A percentile compares a stretch with the other conserved stretches of the same genome.
Conservation (phyloP, 2,888 invertebrate species). For the Tiliacea aurago region DNA sequence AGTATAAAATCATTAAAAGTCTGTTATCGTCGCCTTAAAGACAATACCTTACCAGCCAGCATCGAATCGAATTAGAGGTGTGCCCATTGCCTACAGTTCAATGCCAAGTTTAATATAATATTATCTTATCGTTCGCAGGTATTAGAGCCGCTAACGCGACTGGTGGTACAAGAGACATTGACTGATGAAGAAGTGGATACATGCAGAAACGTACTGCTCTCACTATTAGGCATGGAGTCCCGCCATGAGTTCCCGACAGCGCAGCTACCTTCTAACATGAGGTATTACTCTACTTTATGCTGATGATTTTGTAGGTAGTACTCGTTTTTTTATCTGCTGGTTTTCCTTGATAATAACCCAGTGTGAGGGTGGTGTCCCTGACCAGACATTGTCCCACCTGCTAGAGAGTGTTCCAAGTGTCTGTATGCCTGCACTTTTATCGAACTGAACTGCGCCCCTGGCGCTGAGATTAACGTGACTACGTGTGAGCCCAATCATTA, state of each 20-base stretch:
- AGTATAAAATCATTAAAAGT: too few relatives aligned
- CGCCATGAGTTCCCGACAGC: slow-evolving; percentile 95
- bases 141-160: slow-evolving; percentile 94
- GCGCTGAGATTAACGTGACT: too few relatives aligned
- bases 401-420: background rate
- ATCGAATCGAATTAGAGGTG: background rate
- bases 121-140: slow-evolving; percentile 86
- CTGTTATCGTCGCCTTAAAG: too few relatives aligned
- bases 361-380: background rate
- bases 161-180: slow-evolving; percentile 95
- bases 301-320: background rate
- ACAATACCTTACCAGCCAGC: too few relatives aligned
- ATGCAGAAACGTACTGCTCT: slow-evolving; percentile 96
- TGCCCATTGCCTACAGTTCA: background rate
- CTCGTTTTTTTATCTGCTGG: background rate
- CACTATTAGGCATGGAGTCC: slow-evolving; percentile 94
- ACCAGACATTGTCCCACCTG: background rate
- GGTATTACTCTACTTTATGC: slow-evolving; percentile 77
- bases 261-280: slow-evolving; percentile 91
- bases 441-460: background rate
- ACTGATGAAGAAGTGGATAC: slow-evolving; percentile 96
- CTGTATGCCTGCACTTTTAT: too few relatives aligned
- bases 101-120: background rate
- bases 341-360: background rate
- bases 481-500: background rate